Base-by-base conservation (phyloP, 2,113 vertebrate species). In the Drymodes brunneopygia region DNA sequence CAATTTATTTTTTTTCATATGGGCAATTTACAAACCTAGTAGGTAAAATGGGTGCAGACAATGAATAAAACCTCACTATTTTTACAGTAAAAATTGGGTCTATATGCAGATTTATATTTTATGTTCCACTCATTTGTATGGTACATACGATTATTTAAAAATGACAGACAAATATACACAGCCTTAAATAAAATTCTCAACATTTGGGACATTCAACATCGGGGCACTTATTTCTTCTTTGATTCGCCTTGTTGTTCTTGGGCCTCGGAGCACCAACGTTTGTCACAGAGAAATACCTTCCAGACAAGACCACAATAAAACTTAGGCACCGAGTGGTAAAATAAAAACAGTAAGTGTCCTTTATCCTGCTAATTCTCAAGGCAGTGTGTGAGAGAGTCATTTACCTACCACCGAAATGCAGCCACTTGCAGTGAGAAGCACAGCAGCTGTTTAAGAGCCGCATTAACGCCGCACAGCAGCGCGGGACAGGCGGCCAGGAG, bases 391-490 rank as follows among this genome's bases (percentile, higher is more conserved):
- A 44, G 58, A 40, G 2, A 92, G 92, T n/a, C 90, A 86, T 95
- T 95, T 93, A 56, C 88, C 93, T 48, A 90, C 67, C 72, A 62
- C 85, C 4, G 66, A 92, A 95, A 73, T 4, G 78, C 91, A 95
- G 87, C 14, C 87, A 47, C 94, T 92, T 86, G 92, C 88, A 81
- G 93, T 5, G 88, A 92, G 90, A 66, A 92, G 51, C 92, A 64
- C 81, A 92, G 96, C 92, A 96, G 95, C 92, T 96, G 95, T 71
- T 94, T 90, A 90, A 97, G 90, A 96, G 92, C 90, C 85, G 20
- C 92, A 90, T 96, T 96, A 94, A 80, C 67, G 35, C 71, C 5
- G 73, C 92, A 38, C 90, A 90, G 92, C 95, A 81, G 94, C 47
- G 48, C 67, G 48, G 92, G 94, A 88, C 92, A 94, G 92, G 92